phyloP scores from a whole-genome alignment of 2,113 vertebrate species.

The Balaenoptera acutorostrata region DNA sequence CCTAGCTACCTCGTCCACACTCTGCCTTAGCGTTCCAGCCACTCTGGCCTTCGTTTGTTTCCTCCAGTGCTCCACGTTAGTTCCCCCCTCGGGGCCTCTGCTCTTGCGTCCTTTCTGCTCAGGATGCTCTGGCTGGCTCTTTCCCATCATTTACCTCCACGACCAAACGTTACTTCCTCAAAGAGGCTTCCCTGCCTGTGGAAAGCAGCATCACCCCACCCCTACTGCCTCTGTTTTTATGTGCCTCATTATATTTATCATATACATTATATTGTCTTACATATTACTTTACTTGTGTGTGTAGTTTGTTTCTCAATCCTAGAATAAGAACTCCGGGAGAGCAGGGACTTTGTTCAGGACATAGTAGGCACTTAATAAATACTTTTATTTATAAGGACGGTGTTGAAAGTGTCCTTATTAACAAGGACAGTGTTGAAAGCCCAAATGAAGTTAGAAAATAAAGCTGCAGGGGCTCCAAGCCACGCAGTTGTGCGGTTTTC shows the following conservation, averaged over 20 bases:
- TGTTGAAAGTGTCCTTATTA: background rate
- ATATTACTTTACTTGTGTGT: background rate
- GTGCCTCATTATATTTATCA: background rate
- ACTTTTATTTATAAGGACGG: background rate
- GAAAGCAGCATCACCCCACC: background rate
- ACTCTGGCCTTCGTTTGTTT: background rate
- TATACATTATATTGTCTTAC: background rate
- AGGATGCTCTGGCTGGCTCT: background rate
- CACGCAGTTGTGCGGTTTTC: background rate
- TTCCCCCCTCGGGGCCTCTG: background rate
- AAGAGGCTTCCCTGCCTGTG: background rate
- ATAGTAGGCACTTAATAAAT: background rate
- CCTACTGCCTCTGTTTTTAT: background rate
- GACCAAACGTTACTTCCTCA: background rate
- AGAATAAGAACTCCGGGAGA: background rate
- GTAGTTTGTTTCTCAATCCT: background rate
- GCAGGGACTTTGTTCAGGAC: background rate
- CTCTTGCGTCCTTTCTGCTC: background rate
- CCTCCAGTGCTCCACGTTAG: background rate
- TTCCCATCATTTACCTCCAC: background rate
- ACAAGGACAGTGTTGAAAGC: background rate
- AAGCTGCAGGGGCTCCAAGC: background rate
- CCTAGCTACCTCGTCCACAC: background rate
- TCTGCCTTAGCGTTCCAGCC: too few species aligned
- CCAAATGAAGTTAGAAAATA: background rate